Evolutionary conservation across 2,797 vertebrate species (phyloP), one percentile per base, ranked within the genome.

Genomic region (Mormyrus proboscirostris): DNA sequence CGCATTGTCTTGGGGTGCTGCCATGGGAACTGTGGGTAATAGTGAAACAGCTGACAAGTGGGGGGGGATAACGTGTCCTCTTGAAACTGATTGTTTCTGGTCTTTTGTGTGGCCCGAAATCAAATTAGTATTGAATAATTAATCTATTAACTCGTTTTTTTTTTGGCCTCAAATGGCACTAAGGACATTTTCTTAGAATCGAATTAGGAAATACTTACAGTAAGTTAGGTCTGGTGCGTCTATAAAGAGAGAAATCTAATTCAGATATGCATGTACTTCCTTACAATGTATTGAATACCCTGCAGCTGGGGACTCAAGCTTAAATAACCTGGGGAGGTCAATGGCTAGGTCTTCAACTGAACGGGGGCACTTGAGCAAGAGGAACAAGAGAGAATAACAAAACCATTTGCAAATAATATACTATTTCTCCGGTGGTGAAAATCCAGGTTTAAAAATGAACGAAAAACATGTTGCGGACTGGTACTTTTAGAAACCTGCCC

Each of bases 51-150:
- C 49, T 29, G 50, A 51, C 50, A 9, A 16, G 25, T n/a, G 41
- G 1, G 29, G 7, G 53, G 5, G 6, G 16, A 22, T 59, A 87
- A 59, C 7, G 33, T 29, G 1, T 33, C 5, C n/a, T 19, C 14
- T 47, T 62, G 6, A 38, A 55, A 57, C 25, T 87, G 51, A 57
- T 87, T 59, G 33, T 38, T 57, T 87, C 16, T 44, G 86, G 29
- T 49, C 25, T 57, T 87, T 59, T 62, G 86, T 87, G 86, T 59
- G 19, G n/a, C 55, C 25, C 10, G 9, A 22, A 59, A 87, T 62
- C 33, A 87, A 62, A 62, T 62, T 22, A 44, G 86, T 44, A 62
- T 59, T 65, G 33, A 44, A 62, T 87, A 87, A 87, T 62, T 87
- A 87, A 62, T 50, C 29, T 87, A 57, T 87, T 59, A 38, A 19